These are phyloP conservation scores for Percopsis transmontana DNA, from an alignment of 2,113 vertebrate species.

Conservation along the genomic window DNA sequence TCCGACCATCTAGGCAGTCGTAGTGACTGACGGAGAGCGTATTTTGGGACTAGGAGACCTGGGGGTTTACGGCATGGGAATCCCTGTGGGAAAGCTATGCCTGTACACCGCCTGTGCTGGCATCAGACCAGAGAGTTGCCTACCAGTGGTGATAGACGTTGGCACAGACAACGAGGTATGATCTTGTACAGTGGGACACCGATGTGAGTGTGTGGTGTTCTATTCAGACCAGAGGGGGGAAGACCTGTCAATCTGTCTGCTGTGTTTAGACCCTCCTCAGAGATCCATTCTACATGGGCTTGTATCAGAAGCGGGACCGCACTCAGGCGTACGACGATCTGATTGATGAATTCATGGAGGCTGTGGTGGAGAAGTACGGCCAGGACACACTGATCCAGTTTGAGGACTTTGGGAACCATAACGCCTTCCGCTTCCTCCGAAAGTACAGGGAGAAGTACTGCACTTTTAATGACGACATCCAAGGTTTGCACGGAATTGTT, in stretches of 20 bases:
- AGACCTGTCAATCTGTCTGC: neutral
- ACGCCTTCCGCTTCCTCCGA: constrained; percentile 92
- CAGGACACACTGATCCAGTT: constrained; percentile 96
- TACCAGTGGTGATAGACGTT: constrained; percentile 94
- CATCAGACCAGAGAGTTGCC: constrained; percentile 88
- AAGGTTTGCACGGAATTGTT: constrained; percentile 79
- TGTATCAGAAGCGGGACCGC: constrained; percentile 93
- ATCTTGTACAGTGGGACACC: too few relatives aligned
- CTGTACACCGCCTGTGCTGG: constrained; percentile 95
- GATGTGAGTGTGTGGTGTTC: neutral
- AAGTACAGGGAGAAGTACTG: constrained; percentile 96
- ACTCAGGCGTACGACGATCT: constrained; percentile 92
- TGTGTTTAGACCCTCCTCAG: constrained; percentile 83
- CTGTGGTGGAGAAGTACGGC: constrained; percentile 92
- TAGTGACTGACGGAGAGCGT: constrained; percentile 95
- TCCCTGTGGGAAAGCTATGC: constrained; percentile 95
- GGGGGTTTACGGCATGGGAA: constrained; percentile 97
- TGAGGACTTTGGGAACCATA: constrained; percentile 98
- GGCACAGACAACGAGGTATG: constrained; percentile 90
- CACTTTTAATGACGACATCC: constrained; percentile 98
- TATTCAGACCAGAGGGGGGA: neutral
- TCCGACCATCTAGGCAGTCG: constrained; percentile 84
- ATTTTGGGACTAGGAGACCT: constrained; percentile 95
- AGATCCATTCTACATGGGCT: constrained; percentile 95
- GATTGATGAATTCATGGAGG: constrained; percentile 98